phyloP scores from a whole-genome alignment of 2,797 vertebrate species.

The Basileuterus tristriatus region DNA sequence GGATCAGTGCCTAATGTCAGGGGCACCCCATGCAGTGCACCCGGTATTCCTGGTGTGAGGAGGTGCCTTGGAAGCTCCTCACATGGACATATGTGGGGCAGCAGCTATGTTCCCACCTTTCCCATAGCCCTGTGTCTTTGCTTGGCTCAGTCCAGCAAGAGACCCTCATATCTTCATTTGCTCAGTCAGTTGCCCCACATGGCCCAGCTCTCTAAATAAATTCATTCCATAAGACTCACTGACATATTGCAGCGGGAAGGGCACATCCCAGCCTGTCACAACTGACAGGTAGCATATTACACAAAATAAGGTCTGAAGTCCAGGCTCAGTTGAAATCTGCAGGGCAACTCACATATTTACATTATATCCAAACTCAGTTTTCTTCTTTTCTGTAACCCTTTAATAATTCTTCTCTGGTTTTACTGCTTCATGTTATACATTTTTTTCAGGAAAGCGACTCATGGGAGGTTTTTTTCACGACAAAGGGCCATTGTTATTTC shows the following conservation, averaged over 20 bases:
- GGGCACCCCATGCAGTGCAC: neutral
- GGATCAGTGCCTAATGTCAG: rapidly evolving
- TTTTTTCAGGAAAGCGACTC: neutral
- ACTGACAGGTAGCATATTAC: neutral
- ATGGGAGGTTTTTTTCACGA: neutral
- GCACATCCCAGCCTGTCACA: neutral
- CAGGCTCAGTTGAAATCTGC: neutral
- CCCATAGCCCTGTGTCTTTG: rapidly evolving
- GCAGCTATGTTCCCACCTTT: neutral
- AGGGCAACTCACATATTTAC: neutral
- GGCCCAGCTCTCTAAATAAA: neutral
- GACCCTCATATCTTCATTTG: neutral
- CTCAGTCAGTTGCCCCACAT: neutral
- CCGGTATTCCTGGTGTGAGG: neutral
- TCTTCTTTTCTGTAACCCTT: neutral
- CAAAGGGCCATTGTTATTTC: neutral
- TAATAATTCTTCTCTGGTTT: neutral
- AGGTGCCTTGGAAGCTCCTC: neutral
- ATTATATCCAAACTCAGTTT: neutral
- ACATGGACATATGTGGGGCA: rapidly evolving
- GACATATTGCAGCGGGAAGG: neutral
- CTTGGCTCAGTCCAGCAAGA: neutral
- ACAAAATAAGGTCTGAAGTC: neutral
- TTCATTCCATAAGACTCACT: neutral
- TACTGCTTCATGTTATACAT: neutral